Conservation (phyloP, 1,140 invertebrate genomes). For the Conus betulinus region DNA sequence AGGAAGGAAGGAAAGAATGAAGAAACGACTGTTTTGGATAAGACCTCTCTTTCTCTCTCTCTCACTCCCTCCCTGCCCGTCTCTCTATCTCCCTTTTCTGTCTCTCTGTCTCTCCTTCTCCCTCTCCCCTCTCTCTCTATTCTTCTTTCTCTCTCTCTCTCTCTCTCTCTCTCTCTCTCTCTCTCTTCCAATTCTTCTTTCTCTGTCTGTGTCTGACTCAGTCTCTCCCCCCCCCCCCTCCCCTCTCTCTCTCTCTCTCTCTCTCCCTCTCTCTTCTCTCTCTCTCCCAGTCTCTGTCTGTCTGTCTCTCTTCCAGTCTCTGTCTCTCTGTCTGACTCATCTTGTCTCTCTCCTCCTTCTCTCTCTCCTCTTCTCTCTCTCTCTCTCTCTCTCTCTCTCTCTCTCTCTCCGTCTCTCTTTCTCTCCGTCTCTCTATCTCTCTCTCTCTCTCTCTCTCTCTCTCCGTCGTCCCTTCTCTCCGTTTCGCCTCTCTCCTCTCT, state of each 20-base stretch:
- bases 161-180: neutral
- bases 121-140: no score
- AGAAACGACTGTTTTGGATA: no score
- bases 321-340: neutral
- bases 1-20: no score
- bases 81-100: no score
- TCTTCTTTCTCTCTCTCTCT: no score
- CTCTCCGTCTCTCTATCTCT: neutral
- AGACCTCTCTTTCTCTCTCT: no score
- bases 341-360: neutral
- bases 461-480: no score
- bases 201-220: neutral
- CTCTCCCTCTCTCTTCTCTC: neutral
- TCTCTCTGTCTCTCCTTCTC: no score
- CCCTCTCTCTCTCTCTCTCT: neutral
- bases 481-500: no score
- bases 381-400: neutral
- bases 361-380: neutral
- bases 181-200: neutral
- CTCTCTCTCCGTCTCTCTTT: neutral
- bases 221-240: neutral
- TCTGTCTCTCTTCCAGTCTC: neutral
- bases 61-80: no score
- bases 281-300: neutral
- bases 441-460: conserved; percentile 1